A percentile compares a stretch with the other conserved stretches of the same genome.
phyloP scores from a whole-genome alignment of 2,888 invertebrate genomes.

The Prenolepis imparis region DNA sequence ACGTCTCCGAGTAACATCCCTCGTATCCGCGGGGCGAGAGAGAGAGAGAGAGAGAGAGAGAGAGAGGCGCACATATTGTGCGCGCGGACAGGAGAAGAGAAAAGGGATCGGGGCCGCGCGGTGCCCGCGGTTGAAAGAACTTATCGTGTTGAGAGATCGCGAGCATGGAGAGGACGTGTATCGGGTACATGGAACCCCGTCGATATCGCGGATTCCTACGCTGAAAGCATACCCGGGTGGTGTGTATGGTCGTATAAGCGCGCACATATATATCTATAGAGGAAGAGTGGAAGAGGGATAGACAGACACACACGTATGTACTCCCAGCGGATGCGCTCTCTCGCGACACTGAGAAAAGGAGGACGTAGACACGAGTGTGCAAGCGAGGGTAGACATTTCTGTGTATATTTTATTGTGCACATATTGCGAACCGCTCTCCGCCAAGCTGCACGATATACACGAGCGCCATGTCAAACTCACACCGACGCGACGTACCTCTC shows the following conservation, averaged over 20 bases:
- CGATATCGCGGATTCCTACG: conserved; percentile 69
- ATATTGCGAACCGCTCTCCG: conserved; percentile 75
- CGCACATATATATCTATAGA: too few species aligned
- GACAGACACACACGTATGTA: neutral
- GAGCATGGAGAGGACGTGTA: conserved; percentile 68
- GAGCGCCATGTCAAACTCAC: conserved; percentile 49
- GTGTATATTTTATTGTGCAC: conserved; percentile 78
- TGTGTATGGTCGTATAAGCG: conserved; percentile 22
- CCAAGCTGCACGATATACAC: conserved; percentile 71
- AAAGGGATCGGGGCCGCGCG: conserved; percentile 63
- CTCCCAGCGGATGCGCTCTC: conserved; percentile 62
- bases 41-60: too few species aligned
- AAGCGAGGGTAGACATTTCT: conserved; percentile 70
- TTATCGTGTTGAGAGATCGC: conserved; percentile 77
- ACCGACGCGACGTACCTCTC: conserved; percentile 39
- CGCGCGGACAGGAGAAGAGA: conserved; percentile 26
- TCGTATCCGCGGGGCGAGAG: conserved; percentile 61
- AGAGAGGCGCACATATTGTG: conserved; percentile 32
- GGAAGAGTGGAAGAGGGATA: too few species aligned
- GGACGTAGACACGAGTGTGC: conserved; percentile 27
- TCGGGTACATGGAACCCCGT: conserved; percentile 68
- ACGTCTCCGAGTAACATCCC: conserved; percentile 73
- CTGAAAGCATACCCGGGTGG: conserved; percentile 59
- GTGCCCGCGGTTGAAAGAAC: conserved; percentile 73
- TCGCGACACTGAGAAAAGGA: conserved; percentile 49